These are phyloP conservation scores for Yasuhikotakia modesta DNA, from an alignment of 2,797 vertebrate species.

Conservation along the genomic window DNA sequence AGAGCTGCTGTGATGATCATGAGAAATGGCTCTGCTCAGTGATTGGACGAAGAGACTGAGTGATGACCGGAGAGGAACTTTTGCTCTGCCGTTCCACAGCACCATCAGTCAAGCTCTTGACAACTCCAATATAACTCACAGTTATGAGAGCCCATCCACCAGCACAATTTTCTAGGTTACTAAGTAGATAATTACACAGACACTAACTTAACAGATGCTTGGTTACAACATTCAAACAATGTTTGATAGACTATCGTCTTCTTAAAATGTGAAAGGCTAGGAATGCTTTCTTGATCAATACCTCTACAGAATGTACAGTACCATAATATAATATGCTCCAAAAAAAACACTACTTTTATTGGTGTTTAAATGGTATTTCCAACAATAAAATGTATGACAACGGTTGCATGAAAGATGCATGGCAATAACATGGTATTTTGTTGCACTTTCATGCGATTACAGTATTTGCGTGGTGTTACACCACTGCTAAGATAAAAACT, in stretches of 20 bases:
- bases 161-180: constrained; percentile 15
- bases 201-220: background rate
- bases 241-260: background rate
- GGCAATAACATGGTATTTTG: background rate
- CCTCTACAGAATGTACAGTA: background rate
- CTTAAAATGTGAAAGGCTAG: background rate
- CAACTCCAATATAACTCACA: constrained; percentile 31
- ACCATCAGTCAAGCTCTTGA: constrained; percentile 26
- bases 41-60: constrained; percentile 18
- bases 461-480: too few relatives aligned
- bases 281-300: background rate
- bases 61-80: constrained; percentile 12
- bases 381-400: background rate
- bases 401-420: background rate
- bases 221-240: background rate
- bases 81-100: background rate
- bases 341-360: too few relatives aligned
- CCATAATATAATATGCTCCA: background rate
- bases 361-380: too few relatives aligned
- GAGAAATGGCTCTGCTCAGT: constrained; percentile 23
- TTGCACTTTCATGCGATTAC: too few relatives aligned
- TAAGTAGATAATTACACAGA: constrained; percentile 35
- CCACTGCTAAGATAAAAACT: background rate
- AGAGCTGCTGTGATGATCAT: background rate
- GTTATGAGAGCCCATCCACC: constrained; percentile 18